These are phyloP conservation scores for Actinopyga echinites DNA, from an alignment of 53 echinoderm and acorn worm species.

Conservation along the genomic window DNA sequence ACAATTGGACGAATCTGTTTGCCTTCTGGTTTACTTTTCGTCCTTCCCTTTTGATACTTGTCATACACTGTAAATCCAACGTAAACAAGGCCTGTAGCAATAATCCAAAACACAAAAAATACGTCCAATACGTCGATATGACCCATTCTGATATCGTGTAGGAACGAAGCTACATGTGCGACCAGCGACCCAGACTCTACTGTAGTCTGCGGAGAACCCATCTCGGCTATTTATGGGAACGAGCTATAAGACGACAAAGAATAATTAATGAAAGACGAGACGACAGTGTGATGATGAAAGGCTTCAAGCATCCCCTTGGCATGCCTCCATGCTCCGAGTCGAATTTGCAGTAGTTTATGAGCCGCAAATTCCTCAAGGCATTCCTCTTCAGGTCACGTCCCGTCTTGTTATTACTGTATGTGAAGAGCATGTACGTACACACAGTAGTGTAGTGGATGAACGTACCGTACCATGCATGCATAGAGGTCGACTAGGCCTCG, in stretches of 20 bases:
- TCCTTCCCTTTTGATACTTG: slow-evolving; percentile 41
- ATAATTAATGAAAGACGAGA: slow-evolving; percentile 29
- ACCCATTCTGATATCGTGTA: slow-evolving; percentile 51
- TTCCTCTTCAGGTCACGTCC: slow-evolving; percentile 2
- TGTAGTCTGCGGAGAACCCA: slow-evolving; percentile 7
- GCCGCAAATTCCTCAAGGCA: neutral
- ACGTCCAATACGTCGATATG: slow-evolving; percentile 63
- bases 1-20: neutral
- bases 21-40: neutral
- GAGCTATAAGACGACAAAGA: neutral
- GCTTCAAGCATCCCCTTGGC: neutral
- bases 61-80: slow-evolving; percentile 68
- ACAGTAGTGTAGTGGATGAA: no score
- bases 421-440: no score
- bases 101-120: slow-evolving; percentile 47
- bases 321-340: neutral
- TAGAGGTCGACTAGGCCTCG: no score
- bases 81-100: slow-evolving; percentile 38
- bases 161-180: slow-evolving; percentile 10
- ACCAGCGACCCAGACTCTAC: slow-evolving; percentile 13
- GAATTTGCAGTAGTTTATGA: neutral
- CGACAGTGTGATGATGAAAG: neutral
- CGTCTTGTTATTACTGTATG: no score
- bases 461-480: no score
- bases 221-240: slow-evolving; percentile 33